Conservation (phyloP, 2,888 invertebrate genomes). For the Apodemia mormo region DNA sequence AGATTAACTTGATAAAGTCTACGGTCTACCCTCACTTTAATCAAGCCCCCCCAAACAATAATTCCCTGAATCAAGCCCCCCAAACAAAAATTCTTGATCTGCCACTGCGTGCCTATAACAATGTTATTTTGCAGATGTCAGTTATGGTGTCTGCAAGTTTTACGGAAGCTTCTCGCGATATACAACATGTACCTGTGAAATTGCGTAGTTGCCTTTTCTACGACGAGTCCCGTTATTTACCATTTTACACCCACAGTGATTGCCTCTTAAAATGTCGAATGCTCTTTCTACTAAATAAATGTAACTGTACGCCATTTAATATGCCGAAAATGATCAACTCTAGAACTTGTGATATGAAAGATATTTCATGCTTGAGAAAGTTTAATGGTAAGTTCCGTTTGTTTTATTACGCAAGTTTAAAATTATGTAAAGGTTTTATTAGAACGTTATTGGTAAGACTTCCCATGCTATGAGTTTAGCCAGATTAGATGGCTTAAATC, state of each 20-base stretch:
- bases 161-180: constrained; percentile 70
- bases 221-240: constrained; percentile 71
- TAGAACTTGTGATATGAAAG: constrained; percentile 74
- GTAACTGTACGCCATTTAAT: constrained; percentile 82
- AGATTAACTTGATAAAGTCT: too few relatives aligned
- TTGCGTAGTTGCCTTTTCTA: constrained; percentile 81
- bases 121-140: constrained; percentile 54
- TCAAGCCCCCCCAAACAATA: too few relatives aligned
- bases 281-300: constrained; percentile 71
- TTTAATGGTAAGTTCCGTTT: constrained; percentile 61
- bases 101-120: too few relatives aligned
- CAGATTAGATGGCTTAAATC: too few relatives aligned
- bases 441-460: too few relatives aligned
- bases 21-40: too few relatives aligned
- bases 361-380: constrained; percentile 71
- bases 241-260: constrained; percentile 81
- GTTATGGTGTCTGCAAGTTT: constrained; percentile 67
- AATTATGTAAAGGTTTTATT: too few relatives aligned
- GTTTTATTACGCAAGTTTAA: neutral
- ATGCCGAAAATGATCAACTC: constrained; percentile 66
- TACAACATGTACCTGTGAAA: constrained; percentile 63
- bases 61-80: too few relatives aligned
- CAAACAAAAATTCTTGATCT: too few relatives aligned
- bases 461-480: too few relatives aligned
- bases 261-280: constrained; percentile 82